A percentile compares a stretch with the other conserved stretches of the same genome.
Conservation (phyloP, 2,888 invertebrate genomes). For the Limnephilus auricula region DNA sequence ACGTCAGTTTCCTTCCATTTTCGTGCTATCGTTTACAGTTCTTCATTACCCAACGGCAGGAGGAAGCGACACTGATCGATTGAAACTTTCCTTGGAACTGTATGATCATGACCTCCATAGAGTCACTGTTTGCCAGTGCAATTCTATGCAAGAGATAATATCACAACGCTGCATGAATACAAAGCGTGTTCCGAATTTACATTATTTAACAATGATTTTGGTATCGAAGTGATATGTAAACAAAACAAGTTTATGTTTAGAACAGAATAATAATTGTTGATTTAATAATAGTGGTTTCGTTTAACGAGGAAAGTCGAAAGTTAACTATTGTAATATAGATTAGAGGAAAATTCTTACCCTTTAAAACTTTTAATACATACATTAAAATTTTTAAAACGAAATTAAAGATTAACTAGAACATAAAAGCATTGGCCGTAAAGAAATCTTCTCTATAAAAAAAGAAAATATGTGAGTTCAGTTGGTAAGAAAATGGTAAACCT, state of each 20-base stretch:
- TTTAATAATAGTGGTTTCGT: neutral
- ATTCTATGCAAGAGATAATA: neutral
- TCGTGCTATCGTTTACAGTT: neutral
- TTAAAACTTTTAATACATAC: too few species aligned
- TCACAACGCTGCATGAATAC: neutral
- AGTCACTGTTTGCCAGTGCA: neutral
- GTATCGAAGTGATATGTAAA: neutral
- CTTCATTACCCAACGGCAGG: neutral
- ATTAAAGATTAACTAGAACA: too few species aligned
- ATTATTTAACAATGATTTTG: neutral
- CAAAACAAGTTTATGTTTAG: neutral
- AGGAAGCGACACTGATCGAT: neutral
- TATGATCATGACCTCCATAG: conserved; percentile 29
- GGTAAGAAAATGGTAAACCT: too few species aligned
- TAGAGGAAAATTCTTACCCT: neutral
- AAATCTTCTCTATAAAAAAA: too few species aligned
- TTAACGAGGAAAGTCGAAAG: neutral
- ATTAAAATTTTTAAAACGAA: too few species aligned
- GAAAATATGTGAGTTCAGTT: too few species aligned
- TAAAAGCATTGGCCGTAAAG: too few species aligned
- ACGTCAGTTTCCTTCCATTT: neutral
- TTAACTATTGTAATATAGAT: neutral
- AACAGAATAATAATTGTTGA: neutral
- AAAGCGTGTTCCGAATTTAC: neutral
- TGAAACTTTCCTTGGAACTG: conserved; percentile 5